phyloP scores from a whole-genome alignment of 2,797 vertebrate genomes.

The Pangasius macronema region DNA sequence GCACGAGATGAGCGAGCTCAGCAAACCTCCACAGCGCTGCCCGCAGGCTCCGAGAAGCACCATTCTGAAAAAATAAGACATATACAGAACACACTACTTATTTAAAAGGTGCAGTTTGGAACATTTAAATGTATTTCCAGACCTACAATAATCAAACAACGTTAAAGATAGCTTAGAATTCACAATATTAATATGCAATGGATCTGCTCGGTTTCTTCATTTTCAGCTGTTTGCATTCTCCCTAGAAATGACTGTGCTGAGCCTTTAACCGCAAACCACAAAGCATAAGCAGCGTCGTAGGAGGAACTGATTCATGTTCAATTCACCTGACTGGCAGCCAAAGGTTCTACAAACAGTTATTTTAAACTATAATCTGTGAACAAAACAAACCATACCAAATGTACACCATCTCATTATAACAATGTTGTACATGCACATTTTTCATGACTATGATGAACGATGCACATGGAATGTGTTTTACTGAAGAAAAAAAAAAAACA shows the following conservation, averaged over 20 bases:
- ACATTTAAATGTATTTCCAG: not conserved
- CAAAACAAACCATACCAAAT: not conserved
- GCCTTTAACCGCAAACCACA: not conserved
- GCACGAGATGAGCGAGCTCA: constrained; percentile 93
- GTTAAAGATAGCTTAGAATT: not conserved
- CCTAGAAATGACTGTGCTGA: not conserved
- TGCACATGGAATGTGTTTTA: not conserved
- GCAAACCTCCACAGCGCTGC: constrained; percentile 98
- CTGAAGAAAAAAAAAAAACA: not conserved
- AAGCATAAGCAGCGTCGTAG: not conserved
- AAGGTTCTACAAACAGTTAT: not conserved
- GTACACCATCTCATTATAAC: not conserved
- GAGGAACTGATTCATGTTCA: not conserved
- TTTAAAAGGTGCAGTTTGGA: not conserved
- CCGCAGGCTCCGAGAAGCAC: constrained; percentile 91
- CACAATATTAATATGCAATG: not conserved
- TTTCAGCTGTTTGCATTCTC: not conserved
- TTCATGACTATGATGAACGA: not conserved
- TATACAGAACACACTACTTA: not conserved
- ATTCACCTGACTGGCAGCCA: not conserved
- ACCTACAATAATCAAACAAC: not conserved
- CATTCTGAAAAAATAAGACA: constrained; percentile 77
- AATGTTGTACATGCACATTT: not conserved
- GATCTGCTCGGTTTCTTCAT: not conserved
- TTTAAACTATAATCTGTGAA: not conserved